phyloP scores from a whole-genome alignment of 2,797 vertebrate species.

The Apogon talboti region DNA sequence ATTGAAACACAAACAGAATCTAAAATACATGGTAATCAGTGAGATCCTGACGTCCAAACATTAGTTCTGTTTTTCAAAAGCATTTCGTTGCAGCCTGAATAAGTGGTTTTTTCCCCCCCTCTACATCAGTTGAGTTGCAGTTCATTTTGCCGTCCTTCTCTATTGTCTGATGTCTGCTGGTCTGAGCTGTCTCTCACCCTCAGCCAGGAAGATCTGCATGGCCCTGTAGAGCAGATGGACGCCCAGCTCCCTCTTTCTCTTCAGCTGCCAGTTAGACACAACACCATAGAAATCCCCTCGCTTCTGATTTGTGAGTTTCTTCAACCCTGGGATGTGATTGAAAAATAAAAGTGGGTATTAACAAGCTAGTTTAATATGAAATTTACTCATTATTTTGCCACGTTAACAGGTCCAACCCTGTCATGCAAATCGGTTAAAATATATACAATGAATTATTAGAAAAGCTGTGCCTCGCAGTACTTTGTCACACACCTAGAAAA shows the following conservation, averaged over 20 bases:
- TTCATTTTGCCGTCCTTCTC: slow-evolving; percentile 3
- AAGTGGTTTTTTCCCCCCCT: slow-evolving; percentile 34
- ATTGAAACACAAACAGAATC: background rate
- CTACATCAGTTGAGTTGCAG: background rate
- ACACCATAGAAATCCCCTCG: slow-evolving; percentile 89
- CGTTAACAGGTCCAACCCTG: no score
- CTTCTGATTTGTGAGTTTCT: slow-evolving; percentile 91
- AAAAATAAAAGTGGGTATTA: background rate
- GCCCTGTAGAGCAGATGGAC: slow-evolving; percentile 88
- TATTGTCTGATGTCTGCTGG: slow-evolving; percentile 86
- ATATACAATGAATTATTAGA: background rate
- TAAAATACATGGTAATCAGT: no score
- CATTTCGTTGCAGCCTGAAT: background rate
- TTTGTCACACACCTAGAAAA: background rate
- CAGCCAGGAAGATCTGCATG: slow-evolving; percentile 91
- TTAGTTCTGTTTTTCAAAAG: background rate
- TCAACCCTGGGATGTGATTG: slow-evolving; percentile 82
- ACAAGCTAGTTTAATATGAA: background rate
- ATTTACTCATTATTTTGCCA: no score
- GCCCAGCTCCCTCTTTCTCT: slow-evolving; percentile 83
- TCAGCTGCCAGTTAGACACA: slow-evolving; percentile 82
- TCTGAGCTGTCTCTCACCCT: slow-evolving; percentile 90
- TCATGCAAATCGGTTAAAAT: no score
- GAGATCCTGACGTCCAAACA: background rate
- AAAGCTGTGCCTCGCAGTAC: background rate